Evolutionary conservation across 1,140 invertebrate genomes (phyloP).

Genomic region (Nymphalis io): DNA sequence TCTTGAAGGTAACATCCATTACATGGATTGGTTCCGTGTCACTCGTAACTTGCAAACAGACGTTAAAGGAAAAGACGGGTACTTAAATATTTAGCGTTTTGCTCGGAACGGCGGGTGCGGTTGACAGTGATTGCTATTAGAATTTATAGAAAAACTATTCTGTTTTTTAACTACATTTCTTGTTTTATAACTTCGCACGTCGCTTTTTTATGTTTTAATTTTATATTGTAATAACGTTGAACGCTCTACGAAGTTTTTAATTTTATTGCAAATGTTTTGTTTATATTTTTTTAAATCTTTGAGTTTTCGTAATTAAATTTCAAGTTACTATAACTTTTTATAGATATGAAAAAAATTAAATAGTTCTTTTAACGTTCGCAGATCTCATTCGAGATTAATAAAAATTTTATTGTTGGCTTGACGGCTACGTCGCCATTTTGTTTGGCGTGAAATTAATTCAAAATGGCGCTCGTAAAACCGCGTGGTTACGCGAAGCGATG

Average conservation of each 20-base stretch:
- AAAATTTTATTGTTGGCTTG: constrained; percentile 61
- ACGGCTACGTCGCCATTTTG: constrained; percentile 61
- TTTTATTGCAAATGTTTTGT: background rate
- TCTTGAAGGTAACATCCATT: constrained; percentile 30
- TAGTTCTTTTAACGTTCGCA: constrained; percentile 9
- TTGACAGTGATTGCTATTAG: constrained; percentile 58
- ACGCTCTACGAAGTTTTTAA: background rate
- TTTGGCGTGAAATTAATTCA: constrained; percentile 74
- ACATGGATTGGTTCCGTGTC: constrained; percentile 32
- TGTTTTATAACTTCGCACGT: constrained; percentile 28
- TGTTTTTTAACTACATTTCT: constrained; percentile 8
- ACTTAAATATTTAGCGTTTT: constrained; percentile 56
- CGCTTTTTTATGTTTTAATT: constrained; percentile 12
- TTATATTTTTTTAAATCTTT: background rate
- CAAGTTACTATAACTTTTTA: background rate
- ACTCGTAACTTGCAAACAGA: constrained; percentile 41
- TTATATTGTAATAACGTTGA: too few species aligned
- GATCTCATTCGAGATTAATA: constrained; percentile 64
- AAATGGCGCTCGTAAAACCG: constrained; percentile 69
- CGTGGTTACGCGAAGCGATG: constrained; percentile 68
- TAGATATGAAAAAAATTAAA: constrained; percentile 2
- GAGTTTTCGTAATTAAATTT: background rate
- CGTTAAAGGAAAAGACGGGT: constrained; percentile 31
- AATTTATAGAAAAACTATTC: constrained; percentile 45
- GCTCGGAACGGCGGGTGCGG: constrained; percentile 45